Evolutionary conservation across 2,888 invertebrate genomes (phyloP).

Genomic region (Rhingia rostrata): DNA sequence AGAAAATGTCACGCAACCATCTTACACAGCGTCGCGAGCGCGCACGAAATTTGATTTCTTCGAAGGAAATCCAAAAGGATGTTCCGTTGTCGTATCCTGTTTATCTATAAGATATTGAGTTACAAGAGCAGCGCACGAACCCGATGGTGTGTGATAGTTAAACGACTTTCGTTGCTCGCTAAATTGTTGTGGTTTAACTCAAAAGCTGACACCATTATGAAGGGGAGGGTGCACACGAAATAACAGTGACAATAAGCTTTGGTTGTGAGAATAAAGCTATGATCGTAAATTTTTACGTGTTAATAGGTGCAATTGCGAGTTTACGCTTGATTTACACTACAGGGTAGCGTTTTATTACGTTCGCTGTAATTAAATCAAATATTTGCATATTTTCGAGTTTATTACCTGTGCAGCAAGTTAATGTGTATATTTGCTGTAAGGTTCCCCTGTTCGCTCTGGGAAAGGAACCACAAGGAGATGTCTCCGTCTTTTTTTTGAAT

Average conservation of each 20-base stretch:
- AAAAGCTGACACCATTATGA: conserved; percentile 50
- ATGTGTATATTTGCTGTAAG: background rate
- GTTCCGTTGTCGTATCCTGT: conserved; percentile 52
- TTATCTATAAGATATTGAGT: conserved; percentile 69
- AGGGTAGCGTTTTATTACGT: conserved; percentile 44
- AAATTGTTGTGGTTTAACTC: conserved; percentile 56
- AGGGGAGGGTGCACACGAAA: background rate
- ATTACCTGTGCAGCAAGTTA: background rate
- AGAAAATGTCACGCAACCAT: conserved; percentile 59
- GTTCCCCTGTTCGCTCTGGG: background rate
- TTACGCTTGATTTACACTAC: conserved; percentile 45
- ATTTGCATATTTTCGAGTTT: conserved; percentile 60
- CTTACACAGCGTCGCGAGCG: conserved; percentile 30
- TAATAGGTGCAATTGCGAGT: conserved; percentile 68
- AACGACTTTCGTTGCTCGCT: conserved; percentile 58
- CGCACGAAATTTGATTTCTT: conserved; percentile 44
- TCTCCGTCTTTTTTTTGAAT: conserved; percentile 19
- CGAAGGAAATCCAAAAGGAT: conserved; percentile 40
- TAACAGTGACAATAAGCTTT: background rate
- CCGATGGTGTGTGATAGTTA: conserved; percentile 72
- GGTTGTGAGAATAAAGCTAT: conserved; percentile 51
- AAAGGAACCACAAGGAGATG: conserved; percentile 6
- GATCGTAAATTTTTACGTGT: conserved; percentile 71
- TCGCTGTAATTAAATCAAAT: conserved; percentile 70
- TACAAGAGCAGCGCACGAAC: conserved; percentile 61